Evolutionary conservation across 2,113 vertebrate species (phyloP).

Genomic region (Micronisus gabar): DNA sequence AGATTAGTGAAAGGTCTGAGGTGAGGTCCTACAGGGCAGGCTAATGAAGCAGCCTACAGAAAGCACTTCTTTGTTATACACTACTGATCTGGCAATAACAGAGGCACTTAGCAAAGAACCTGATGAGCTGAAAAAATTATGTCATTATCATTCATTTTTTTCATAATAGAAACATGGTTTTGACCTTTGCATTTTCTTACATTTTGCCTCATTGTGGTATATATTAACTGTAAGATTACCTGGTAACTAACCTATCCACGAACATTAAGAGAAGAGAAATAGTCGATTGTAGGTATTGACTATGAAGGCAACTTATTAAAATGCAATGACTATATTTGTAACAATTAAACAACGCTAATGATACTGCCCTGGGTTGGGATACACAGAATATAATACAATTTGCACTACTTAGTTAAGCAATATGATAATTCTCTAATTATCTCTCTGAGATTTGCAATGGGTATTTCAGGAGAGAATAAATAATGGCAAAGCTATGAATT

Average conservation of each 20-base stretch:
- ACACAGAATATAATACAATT: conserved; percentile 54
- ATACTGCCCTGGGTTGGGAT: conserved; percentile 52
- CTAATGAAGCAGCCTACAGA: conserved; percentile 83
- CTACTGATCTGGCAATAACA: conserved; percentile 84
- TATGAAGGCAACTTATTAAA: conserved; percentile 66
- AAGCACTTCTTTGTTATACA: conserved; percentile 83
- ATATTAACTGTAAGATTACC: conserved; percentile 76
- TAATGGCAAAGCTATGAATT: conserved; percentile 68
- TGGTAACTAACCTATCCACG: conserved; percentile 64
- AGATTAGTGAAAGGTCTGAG: conserved; percentile 95
- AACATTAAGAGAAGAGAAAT: conserved; percentile 22
- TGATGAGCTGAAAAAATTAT: conserved; percentile 88
- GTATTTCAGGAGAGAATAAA: conserved; percentile 66
- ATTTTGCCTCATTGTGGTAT: conserved; percentile 65
- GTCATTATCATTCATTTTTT: conserved; percentile 86
- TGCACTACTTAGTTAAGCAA: conserved; percentile 71
- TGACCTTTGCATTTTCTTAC: conserved; percentile 84
- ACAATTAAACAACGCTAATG: conserved; percentile 73
- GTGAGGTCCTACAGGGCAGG: conserved; percentile 84
- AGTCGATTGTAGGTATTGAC: conserved; percentile 37
- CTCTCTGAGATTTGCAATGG: conserved; percentile 62
- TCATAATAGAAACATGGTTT: conserved; percentile 81
- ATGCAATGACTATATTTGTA: conserved; percentile 56
- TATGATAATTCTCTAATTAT: conserved; percentile 79
- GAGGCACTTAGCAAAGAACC: conserved; percentile 84